Evolutionary conservation across 2,113 vertebrate genomes (phyloP).

Genomic region (Hippocampus barbouri): DNA sequence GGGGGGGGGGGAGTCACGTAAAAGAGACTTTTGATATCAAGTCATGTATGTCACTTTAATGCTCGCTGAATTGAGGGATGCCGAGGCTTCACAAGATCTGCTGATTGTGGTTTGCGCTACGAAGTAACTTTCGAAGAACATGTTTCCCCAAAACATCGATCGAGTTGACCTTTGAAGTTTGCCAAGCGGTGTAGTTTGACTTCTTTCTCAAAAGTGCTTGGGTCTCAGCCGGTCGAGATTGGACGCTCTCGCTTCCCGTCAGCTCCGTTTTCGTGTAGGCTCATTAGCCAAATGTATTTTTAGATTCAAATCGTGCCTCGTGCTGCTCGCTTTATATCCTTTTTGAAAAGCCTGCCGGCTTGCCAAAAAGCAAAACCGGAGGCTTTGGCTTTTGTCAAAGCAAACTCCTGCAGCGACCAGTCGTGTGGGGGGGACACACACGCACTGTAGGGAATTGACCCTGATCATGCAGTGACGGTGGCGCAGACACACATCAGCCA

Average conservation of each 20-base stretch:
- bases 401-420: slow-evolving; percentile 1
- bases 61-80: not conserved
- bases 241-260: slow-evolving; percentile 6
- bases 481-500: slow-evolving; percentile 63
- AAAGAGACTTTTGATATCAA: not conserved
- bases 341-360: slow-evolving; percentile 20
- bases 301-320: slow-evolving; percentile 36
- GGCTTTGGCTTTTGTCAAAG: slow-evolving; percentile 9
- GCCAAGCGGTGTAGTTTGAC: not conserved
- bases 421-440: not conserved
- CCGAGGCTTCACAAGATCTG: too few species aligned
- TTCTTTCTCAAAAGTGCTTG: not conserved
- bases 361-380: slow-evolving; percentile 16
- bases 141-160: not conserved
- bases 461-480: slow-evolving; percentile 57
- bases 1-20: not conserved
- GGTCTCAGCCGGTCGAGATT: slow-evolving; percentile 12
- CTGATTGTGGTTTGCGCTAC: not conserved
- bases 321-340: slow-evolving; percentile 38
- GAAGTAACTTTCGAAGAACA: not conserved
- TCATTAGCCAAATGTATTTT: slow-evolving; percentile 48
- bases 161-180: not conserved
- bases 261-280: slow-evolving; percentile 28
- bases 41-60: not conserved
- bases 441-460: slow-evolving; percentile 29